Percentiles rank a stretch among this genome's conserved stretches.
Conservation (phyloP, 2,888 invertebrate species). For the Drosophila longiperda region DNA sequence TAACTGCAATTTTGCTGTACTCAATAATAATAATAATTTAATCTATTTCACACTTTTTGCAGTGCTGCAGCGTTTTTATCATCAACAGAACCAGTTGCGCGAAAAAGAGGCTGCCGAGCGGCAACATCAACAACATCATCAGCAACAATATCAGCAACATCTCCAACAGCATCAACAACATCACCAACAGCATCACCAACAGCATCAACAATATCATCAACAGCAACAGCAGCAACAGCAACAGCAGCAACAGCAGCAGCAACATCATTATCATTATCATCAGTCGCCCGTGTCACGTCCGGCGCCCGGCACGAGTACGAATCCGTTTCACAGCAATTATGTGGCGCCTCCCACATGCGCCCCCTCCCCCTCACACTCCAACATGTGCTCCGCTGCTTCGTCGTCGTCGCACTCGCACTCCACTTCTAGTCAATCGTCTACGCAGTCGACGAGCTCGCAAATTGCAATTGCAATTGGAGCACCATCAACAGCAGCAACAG, state of each 20-base stretch:
- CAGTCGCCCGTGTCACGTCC: constrained; percentile 18
- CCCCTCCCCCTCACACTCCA: background rate
- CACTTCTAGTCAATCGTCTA: constrained; percentile 84
- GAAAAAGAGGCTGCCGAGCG: constrained; percentile 85
- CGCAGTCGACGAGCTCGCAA: constrained; percentile 77
- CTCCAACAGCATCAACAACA: background rate
- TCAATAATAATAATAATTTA: background rate
- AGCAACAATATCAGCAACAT: constrained; percentile 9
- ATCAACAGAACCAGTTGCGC: constrained; percentile 90
- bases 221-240: constrained; percentile 11
- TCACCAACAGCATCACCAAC: background rate
- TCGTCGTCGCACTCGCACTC: constrained; percentile 81
- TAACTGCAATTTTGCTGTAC: background rate
- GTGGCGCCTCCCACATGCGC: constrained; percentile 62
- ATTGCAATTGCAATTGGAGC: constrained; percentile 46
- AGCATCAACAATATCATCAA: constrained; percentile 1
- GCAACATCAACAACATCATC: constrained; percentile 47
- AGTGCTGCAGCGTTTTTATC: constrained; percentile 91
- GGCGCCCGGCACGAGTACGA: constrained; percentile 66
- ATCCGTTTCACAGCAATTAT: constrained; percentile 83
- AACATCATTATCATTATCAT: constrained; percentile 24
- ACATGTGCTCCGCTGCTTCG: background rate
- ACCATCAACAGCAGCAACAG: background rate
- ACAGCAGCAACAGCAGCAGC: background rate
- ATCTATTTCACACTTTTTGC: background rate